These are phyloP conservation scores for Allophyes oxyacanthae DNA, from an alignment of 2,888 invertebrate genomes.

Conservation along the genomic window DNA sequence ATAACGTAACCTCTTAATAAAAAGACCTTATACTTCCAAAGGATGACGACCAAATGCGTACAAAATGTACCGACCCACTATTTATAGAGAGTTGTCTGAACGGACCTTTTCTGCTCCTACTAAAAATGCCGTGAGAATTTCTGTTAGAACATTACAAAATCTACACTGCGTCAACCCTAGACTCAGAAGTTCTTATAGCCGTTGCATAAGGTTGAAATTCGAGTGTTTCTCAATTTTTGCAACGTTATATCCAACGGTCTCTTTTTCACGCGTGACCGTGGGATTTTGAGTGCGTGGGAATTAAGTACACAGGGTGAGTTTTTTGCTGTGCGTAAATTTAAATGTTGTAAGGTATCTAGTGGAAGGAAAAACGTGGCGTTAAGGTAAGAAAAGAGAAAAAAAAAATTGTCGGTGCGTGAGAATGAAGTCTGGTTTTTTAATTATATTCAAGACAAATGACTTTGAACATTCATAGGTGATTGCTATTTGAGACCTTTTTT, in stretches of 20 bases:
- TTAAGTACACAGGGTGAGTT: constrained; percentile 46
- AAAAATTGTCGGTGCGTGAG: background rate
- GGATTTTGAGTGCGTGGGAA: constrained; percentile 60
- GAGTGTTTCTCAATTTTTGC: constrained; percentile 6
- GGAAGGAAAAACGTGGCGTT: constrained; percentile 4
- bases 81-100: constrained; percentile 40
- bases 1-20: constrained; percentile 22
- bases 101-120: constrained; percentile 38
- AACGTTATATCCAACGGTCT: constrained; percentile 27
- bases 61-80: constrained; percentile 25
- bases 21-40: constrained; percentile 13
- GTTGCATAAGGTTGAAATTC: constrained; percentile 12
- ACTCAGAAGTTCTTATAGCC: background rate
- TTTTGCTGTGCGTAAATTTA: constrained; percentile 49
- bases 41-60: constrained; percentile 33
- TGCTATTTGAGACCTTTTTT: too few relatives aligned
- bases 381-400: constrained; percentile 1
- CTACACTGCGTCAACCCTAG: background rate
- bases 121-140: constrained; percentile 61
- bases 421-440: background rate
- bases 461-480: too few relatives aligned
- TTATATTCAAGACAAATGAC: too few relatives aligned
- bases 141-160: constrained; percentile 38
- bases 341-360: constrained; percentile 37
- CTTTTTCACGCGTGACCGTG: constrained; percentile 62